These are phyloP conservation scores for Meteorus sp. DNA, from an alignment of 1,140 invertebrate genomes.

Conservation along the genomic window DNA sequence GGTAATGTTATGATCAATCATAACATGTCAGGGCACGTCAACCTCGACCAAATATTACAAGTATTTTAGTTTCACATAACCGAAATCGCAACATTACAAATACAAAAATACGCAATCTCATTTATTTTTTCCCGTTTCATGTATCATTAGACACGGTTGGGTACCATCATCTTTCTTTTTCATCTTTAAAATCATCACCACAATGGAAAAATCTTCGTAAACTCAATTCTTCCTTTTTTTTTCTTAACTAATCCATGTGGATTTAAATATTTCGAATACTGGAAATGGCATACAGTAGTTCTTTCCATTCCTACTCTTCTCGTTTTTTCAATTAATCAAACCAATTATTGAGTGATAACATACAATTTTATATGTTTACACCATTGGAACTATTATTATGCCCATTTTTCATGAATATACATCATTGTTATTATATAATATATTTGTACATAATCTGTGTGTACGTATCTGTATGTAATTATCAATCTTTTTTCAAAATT, in stretches of 20 bases:
- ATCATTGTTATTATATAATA: neutral
- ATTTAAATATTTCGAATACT: constrained; percentile 21
- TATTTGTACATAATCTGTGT: neutral
- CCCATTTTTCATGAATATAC: neutral
- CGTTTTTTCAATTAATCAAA: neutral
- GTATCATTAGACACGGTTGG: constrained; percentile 10
- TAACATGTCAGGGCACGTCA: neutral
- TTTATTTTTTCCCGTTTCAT: constrained; percentile 2
- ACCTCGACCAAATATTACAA: neutral
- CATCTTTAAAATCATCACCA: no score
- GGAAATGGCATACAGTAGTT: constrained; percentile 24
- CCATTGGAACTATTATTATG: constrained; percentile 7
- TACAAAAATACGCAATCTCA: constrained; percentile 21
- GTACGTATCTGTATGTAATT: constrained; percentile 2
- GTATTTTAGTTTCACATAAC: constrained; percentile 7
- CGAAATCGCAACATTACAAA: constrained; percentile 18
- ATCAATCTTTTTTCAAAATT: neutral
- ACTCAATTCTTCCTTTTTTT: constrained; percentile 3
- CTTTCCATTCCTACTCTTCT: constrained; percentile 1
- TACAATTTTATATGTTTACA: constrained; percentile 3
- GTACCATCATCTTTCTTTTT: constrained; percentile 7
- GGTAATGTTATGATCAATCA: neutral
- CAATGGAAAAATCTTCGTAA: neutral
- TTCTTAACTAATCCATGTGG: constrained; percentile 13
- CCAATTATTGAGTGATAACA: neutral